These are phyloP conservation scores for Dolichallabes microphthalmus DNA, from an alignment of 2,113 vertebrate genomes.

Conservation along the genomic window DNA sequence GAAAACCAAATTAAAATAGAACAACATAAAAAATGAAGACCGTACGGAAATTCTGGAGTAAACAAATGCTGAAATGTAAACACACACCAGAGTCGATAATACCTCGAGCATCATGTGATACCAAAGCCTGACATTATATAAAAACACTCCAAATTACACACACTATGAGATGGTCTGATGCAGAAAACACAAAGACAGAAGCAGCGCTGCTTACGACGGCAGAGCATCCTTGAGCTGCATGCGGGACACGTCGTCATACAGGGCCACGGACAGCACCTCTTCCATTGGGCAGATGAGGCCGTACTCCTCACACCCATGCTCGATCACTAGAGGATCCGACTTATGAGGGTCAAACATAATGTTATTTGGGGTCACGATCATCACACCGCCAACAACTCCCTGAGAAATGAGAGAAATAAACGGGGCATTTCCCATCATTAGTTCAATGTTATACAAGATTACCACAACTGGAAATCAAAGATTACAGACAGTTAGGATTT, in stretches of 20 bases:
- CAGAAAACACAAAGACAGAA: constrained; percentile 10
- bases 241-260: constrained; percentile 94
- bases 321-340: constrained; percentile 95
- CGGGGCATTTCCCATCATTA: not conserved
- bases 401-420: constrained; percentile 52
- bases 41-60: not conserved
- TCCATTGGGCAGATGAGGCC: constrained; percentile 97
- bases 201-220: constrained; percentile 86
- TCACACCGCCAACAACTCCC: constrained; percentile 96
- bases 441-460: not conserved
- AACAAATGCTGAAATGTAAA: not conserved
- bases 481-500: not conserved
- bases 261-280: constrained; percentile 91
- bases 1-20: constrained; percentile 10
- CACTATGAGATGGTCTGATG: not conserved
- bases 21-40: not conserved
- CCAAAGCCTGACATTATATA: not conserved
- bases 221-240: constrained; percentile 97
- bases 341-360: constrained; percentile 99
- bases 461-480: not conserved
- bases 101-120: not conserved
- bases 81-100: constrained; percentile 8
- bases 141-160: not conserved
- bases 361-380: constrained; percentile 98
- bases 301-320: constrained; percentile 97